Conservation (phyloP, 2,888 invertebrate genomes). For the Heliconius sara region DNA sequence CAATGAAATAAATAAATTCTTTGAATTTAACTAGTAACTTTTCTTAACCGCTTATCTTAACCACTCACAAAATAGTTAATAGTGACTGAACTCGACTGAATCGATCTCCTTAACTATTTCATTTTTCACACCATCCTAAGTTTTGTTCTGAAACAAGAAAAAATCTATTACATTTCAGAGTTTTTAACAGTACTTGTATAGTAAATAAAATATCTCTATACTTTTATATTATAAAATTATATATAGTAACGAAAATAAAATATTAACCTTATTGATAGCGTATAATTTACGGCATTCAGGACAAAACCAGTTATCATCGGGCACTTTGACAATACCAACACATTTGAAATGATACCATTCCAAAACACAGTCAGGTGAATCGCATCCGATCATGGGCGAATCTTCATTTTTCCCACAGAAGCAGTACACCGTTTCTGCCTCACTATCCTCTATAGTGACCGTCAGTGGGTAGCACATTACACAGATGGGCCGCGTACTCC, state of each 20-base stretch:
- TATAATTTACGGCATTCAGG: constrained; percentile 54
- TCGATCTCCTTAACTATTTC: not conserved
- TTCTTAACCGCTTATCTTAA: no score
- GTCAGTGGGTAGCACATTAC: constrained; percentile 64
- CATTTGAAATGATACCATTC: constrained; percentile 73
- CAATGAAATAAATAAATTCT: no score
- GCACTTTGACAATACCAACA: constrained; percentile 60
- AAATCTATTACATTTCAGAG: not conserved
- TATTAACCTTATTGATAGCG: constrained; percentile 2
- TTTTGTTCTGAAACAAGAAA: constrained; percentile 3
- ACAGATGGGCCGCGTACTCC: constrained; percentile 66
- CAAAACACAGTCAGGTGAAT: constrained; percentile 57
- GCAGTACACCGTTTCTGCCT: constrained; percentile 60
- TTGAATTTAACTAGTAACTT: not conserved
- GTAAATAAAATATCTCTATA: not conserved
- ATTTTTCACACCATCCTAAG: constrained; percentile 18
- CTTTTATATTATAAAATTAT: not conserved
- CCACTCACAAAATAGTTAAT: not conserved
- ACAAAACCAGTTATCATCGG: constrained; percentile 69
- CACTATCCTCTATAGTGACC: constrained; percentile 51
- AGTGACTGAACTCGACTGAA: not conserved
- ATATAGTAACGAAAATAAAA: not conserved
- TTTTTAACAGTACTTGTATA: not conserved
- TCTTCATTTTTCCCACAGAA: constrained; percentile 62
- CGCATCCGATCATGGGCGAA: constrained; percentile 69